These are phyloP conservation scores for Neuroterus valhalla DNA, from an alignment of 1,140 invertebrate species.

Conservation along the genomic window DNA sequence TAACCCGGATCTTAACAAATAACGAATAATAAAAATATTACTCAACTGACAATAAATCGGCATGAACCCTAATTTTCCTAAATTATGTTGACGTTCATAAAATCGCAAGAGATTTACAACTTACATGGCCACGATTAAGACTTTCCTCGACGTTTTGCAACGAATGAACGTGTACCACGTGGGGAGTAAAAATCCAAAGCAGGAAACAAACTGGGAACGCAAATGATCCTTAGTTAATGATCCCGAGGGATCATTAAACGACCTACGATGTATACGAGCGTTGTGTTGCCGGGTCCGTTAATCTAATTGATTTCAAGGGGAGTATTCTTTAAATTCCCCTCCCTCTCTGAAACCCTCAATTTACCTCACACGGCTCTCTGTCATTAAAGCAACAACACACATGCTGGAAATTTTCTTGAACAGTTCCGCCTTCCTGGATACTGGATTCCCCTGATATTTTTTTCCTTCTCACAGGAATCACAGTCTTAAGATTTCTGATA, in stretches of 20 bases:
- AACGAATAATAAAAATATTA: no score
- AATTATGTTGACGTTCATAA: constrained; percentile 15
- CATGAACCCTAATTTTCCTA: constrained; percentile 15
- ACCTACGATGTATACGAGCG: not conserved
- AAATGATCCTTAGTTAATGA: constrained; percentile 22
- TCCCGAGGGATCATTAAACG: not conserved
- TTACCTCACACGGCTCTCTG: not conserved
- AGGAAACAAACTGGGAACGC: constrained; percentile 17
- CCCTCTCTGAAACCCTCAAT: not conserved
- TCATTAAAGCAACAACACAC: constrained; percentile 12
- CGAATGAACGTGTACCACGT: not conserved
- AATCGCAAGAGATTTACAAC: constrained; percentile 1
- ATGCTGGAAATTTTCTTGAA: not conserved
- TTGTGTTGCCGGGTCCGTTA: constrained; percentile 4
- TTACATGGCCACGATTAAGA: not conserved
- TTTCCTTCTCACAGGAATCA: not conserved
- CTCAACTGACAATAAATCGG: not conserved
- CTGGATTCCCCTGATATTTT: constrained; percentile 21
- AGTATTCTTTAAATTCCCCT: not conserved
- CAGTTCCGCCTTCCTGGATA: constrained; percentile 12
- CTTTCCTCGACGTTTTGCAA: not conserved
- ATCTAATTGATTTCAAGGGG: constrained; percentile 2
- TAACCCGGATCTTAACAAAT: no score
- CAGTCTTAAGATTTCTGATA: constrained; percentile 10
- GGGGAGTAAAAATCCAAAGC: not conserved